Evolutionary conservation across 2,113 vertebrate species (phyloP), one percentile per base, ranked within the genome.

Genomic region (Ceyx melanurus): DNA sequence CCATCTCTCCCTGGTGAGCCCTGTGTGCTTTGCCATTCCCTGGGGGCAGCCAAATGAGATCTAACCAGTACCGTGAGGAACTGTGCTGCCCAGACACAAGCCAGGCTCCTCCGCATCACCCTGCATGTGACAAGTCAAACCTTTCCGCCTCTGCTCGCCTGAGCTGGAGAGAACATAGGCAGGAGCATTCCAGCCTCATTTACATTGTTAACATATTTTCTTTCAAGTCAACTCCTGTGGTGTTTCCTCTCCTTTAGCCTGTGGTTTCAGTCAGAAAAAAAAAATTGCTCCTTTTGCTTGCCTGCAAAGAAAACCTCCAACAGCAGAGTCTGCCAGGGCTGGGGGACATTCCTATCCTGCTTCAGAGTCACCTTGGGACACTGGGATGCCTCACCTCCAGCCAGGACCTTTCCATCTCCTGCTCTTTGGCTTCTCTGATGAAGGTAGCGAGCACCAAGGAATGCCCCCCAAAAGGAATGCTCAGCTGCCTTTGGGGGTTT

Each of bases 181-280:
- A 79, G 88, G 54, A 92, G 79, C 84, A 7, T 35, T 92, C 85
- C 75, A 61, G 85, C 51, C 82, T 86, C 19, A 66, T 81, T 88
- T 28, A 80, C 94, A 74, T 86, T 88, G 79, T 19, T 95, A 54
- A 60, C 88, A 91, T 77, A 77, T 20, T 95, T 92, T 60, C 92
- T 92, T 83, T 86, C 3, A 62, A 82, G 64, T 16, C 79, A 5
- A 82, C 88, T 83, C 93, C 88, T 2, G 0, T 8, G 56, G 85
- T 0, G 33, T 64, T 90, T 83, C 92, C 89, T 89, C 81, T 85
- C 62, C 62, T 65, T 61, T 20, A 3, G 5, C 29, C 3, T 11
- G 22, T 22, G 82, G 54, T 91, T 80, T 73, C 0, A 0, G 64
- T 13, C 67, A 74, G 72, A 73, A 95, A 91, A 89, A 74, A 67